A percentile compares a stretch with the other conserved stretches of the same genome.
These are phyloP conservation scores for Hylyphantes graminicola DNA, from an alignment of 1,140 invertebrate genomes.

Conservation along the genomic window DNA sequence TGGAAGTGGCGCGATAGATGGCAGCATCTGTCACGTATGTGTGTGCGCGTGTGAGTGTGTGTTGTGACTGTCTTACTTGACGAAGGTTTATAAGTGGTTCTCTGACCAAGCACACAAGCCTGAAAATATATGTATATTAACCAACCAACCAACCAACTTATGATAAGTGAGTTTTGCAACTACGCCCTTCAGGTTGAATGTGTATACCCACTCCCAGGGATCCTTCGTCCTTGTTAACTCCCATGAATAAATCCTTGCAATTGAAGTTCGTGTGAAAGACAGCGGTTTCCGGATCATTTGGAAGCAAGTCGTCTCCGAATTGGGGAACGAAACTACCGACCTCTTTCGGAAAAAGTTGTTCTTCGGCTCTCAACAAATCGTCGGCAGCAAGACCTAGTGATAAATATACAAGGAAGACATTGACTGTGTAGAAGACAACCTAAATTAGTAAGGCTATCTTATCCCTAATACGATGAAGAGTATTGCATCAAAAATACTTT, in stretches of 20 bases:
- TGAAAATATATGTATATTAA: too few relatives aligned
- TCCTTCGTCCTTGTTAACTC: background rate
- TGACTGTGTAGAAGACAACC: background rate
- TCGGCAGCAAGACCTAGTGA: background rate
- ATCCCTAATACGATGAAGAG: too few relatives aligned
- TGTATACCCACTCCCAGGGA: background rate
- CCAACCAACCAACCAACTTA: too few relatives aligned
- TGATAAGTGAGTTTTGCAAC: too few relatives aligned
- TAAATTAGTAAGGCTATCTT: background rate
- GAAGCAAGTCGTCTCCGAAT: background rate
- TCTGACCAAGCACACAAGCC: too few relatives aligned
- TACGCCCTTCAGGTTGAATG: too few relatives aligned
- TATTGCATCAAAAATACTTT: too few relatives aligned
- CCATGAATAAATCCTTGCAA: background rate
- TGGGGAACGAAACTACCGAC: background rate
- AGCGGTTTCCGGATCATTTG: background rate
- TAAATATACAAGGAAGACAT: background rate
- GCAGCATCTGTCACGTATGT: too few relatives aligned
- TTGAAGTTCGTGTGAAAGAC: background rate
- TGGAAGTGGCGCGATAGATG: too few relatives aligned
- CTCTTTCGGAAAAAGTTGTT: background rate
- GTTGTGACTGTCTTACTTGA: too few relatives aligned
- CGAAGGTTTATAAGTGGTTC: too few relatives aligned
- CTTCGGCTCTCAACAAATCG: background rate
- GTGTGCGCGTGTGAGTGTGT: too few relatives aligned